Evolutionary conservation across 2,888 invertebrate genomes (phyloP).

Genomic region (Plebejus anna): DNA sequence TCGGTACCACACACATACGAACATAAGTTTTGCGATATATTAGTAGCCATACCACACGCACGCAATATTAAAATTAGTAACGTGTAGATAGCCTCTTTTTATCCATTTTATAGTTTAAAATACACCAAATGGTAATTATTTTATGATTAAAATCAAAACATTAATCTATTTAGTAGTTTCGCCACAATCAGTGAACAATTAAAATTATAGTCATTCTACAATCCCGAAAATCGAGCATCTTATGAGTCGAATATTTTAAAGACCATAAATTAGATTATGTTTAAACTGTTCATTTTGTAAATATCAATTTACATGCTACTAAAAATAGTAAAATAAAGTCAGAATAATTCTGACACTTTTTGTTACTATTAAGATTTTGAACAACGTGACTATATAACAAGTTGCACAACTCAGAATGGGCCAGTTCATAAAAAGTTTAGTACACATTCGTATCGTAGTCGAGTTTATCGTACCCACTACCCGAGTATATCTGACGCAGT

Average conservation of each 20-base stretch:
- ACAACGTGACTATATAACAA: not conserved
- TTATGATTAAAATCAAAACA: constrained; percentile 3
- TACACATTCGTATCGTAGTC: not conserved
- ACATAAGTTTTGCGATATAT: not conserved
- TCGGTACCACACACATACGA: not conserved
- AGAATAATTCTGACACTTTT: not conserved
- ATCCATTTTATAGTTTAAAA: not conserved
- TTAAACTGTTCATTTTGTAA: constrained; percentile 25
- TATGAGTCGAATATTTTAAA: not conserved
- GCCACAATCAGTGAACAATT: not conserved
- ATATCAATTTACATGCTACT: not conserved
- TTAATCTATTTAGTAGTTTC: constrained; percentile 20
- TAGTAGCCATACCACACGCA: constrained; percentile 1
- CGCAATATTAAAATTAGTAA: constrained; percentile 2
- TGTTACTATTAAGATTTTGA: not conserved
- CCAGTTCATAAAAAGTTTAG: not conserved
- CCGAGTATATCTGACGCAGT: not conserved
- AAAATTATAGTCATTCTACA: not conserved
- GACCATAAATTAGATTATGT: not conserved
- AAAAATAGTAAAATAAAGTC: not conserved
- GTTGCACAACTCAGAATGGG: not conserved
- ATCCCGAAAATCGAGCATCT: not conserved
- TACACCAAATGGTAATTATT: constrained; percentile 5
- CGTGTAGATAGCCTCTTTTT: constrained; percentile 18
- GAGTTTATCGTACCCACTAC: not conserved